Evolutionary conservation across 2,797 vertebrate species (phyloP), one percentile per base, ranked within the genome.

Genomic region (Austrolebias charrua): DNA sequence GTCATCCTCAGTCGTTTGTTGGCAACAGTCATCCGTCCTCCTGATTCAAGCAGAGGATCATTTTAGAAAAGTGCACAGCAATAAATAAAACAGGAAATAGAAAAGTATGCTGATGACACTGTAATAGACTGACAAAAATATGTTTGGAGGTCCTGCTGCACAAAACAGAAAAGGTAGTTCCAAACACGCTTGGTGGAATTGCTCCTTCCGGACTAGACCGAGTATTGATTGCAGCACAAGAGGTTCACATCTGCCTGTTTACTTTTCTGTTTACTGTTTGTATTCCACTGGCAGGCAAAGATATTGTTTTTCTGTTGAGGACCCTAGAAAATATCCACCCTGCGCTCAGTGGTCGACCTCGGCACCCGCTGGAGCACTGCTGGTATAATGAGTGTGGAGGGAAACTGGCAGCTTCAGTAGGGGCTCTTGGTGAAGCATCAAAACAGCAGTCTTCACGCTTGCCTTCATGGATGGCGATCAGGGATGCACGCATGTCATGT

Each of bases 241-340:
- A 85, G 82, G 84, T 85, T 87, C 81, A 82, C 75, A 78, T 76
- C 63, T 69, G 56, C 57, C 64, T 79, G 85, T 89, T 88, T 87
- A 80, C 78, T 78, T 82, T 64, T 74, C 73, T 88, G 82, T 90
- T 86, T 91, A 86, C 86, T 88, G 82, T 90, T 90, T 87, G 78
- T 80, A 76, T 90, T 87, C 71, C 81, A 85, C 76, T 87, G 84
- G 82, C 81, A 81, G 65, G 53, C 64, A 84, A 89, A 87, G 81
- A 86, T 83, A 83, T 86, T 76, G 78, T 85, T 84, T 86, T 78
- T 83, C 76, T 28, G 67, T 88, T 52, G 84, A 91, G 88, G 81
- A 88, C 88, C 78, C 76, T 86, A 80, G 84, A 90, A 81, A 82
- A 84, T 60, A 28, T 58, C 72, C 78, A 63, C 75, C 79, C 69